phyloP scores from a whole-genome alignment of 2,797 vertebrate species.

The Enteromius paludinosus region DNA sequence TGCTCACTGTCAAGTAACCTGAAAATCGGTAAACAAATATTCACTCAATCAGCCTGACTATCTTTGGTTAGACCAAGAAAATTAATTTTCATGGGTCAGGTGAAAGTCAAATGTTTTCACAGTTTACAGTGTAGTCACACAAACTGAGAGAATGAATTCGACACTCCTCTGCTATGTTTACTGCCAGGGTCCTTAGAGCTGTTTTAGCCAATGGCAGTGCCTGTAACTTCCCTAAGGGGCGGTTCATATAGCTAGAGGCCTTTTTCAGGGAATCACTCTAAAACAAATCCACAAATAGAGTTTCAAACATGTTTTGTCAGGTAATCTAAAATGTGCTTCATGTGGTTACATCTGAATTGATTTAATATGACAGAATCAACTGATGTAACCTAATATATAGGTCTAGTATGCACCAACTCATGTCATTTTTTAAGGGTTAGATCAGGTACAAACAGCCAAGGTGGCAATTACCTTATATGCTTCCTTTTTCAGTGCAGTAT shows the following conservation, averaged over 20 bases:
- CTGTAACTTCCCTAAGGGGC: constrained; percentile 18
- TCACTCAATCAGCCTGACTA: background rate
- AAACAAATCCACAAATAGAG: constrained; percentile 1
- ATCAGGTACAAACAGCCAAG: background rate
- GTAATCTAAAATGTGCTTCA: background rate
- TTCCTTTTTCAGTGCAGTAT: background rate
- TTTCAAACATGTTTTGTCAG: constrained; percentile 14
- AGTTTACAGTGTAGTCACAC: background rate
- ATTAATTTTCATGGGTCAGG: background rate
- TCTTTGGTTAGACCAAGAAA: background rate
- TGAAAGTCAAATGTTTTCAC: background rate
- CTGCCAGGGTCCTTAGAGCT: constrained; percentile 6
- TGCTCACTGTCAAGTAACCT: background rate
- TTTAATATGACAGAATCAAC: background rate
- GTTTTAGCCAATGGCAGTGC: background rate
- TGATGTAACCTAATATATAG: background rate
- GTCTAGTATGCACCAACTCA: background rate
- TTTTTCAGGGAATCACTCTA: background rate
- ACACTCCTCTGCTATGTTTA: constrained; percentile 24
- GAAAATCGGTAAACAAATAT: background rate
- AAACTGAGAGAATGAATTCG: constrained; percentile 6
- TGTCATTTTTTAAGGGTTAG: background rate
- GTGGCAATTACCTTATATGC: background rate
- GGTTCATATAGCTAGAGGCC: background rate
- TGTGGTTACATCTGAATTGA: background rate